Evolutionary conservation across 1,140 invertebrate genomes (phyloP).

Genomic region (Drosophila albomicans): DNA sequence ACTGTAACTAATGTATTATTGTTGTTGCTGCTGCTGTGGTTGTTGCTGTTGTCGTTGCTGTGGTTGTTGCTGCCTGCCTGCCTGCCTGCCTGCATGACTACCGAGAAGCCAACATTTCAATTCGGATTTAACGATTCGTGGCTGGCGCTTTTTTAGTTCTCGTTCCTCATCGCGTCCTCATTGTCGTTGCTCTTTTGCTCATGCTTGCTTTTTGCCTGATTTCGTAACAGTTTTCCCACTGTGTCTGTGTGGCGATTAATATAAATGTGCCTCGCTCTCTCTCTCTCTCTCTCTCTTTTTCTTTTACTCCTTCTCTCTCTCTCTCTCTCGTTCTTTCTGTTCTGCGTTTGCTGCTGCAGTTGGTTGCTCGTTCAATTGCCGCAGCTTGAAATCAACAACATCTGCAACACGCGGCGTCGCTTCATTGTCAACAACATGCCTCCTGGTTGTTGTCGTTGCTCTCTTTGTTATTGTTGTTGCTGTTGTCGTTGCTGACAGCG

Average conservation of each 20-base stretch:
- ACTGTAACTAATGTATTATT: conserved; percentile 46
- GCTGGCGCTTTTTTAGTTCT: conserved; percentile 22
- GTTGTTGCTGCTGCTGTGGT: conserved; percentile 23
- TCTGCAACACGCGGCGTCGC: conserved; percentile 38
- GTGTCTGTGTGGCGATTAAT: conserved; percentile 14
- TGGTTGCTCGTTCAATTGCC: conserved; percentile 29
- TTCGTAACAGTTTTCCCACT: conserved; percentile 47
- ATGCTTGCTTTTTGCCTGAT: conserved; percentile 21
- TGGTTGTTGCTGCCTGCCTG: conserved; percentile 33
- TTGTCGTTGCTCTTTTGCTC: conserved; percentile 30
- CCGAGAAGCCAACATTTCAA: conserved; percentile 75
- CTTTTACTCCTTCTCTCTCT: not conserved
- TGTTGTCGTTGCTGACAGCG: conserved; percentile 12
- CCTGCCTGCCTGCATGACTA: too few relatives aligned
- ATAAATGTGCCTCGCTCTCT: conserved; percentile 6
- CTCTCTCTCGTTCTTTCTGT: not conserved
- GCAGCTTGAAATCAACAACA: conserved; percentile 50
- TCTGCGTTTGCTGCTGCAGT: conserved; percentile 25
- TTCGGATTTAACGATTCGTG: conserved; percentile 61
- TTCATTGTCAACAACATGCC: conserved; percentile 44
- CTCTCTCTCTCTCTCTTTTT: not conserved
- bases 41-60: conserved; percentile 23
- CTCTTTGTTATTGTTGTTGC: conserved; percentile 3
- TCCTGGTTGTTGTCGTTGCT: conserved; percentile 8
- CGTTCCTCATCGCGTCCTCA: conserved; percentile 19